Conservation (phyloP, 2,113 vertebrate species). For the Sylvietta virens region DNA sequence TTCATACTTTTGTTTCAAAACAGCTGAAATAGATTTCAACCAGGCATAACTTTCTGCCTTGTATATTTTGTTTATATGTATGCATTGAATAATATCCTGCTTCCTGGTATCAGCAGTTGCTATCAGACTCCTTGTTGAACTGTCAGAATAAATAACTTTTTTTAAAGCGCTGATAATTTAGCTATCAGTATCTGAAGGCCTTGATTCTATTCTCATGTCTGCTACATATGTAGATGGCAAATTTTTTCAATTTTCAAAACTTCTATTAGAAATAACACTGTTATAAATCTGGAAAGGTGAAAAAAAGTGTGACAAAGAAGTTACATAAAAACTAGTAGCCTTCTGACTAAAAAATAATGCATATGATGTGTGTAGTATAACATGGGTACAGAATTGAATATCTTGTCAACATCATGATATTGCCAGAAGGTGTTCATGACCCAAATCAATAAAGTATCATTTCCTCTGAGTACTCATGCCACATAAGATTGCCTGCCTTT, state of each 20-base stretch:
- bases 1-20: not conserved
- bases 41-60: not conserved
- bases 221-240: not conserved
- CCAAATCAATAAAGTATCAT: not conserved
- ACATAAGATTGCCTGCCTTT: not conserved
- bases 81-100: not conserved
- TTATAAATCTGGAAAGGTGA: not conserved
- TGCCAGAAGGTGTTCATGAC: not conserved
- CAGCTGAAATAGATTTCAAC: not conserved
- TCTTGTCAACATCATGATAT: not conserved
- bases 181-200: not conserved
- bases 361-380: not conserved
- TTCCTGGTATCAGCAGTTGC: not conserved
- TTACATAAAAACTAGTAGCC: not conserved
- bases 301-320: not conserved
- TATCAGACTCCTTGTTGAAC: not conserved
- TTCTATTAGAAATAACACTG: not conserved
- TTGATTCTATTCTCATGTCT: not conserved
- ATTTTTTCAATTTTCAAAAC: not conserved
- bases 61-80: not conserved
- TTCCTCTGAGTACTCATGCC: not conserved
- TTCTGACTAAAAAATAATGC: not conserved
- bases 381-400: not conserved
- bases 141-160: not conserved
- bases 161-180: not conserved